phyloP scores from a whole-genome alignment of 2,113 vertebrate genomes.

The Vulpes vulpes region DNA sequence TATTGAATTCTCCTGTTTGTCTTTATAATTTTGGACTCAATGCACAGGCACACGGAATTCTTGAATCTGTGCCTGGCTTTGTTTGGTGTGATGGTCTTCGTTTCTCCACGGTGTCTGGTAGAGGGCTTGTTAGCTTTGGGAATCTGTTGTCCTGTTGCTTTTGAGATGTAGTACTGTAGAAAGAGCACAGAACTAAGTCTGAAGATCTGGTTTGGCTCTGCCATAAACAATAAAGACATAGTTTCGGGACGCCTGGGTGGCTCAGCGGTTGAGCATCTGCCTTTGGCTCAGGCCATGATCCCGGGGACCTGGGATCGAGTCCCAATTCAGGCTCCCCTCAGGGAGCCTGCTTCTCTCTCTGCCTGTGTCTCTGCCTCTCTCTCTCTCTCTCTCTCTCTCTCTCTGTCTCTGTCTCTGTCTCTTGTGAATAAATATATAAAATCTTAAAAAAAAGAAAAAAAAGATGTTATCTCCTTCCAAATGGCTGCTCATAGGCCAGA shows the following conservation, averaged over 20 bases:
- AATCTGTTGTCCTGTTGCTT: background rate
- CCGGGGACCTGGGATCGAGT: too few species aligned
- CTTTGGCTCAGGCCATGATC: too few species aligned
- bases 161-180: background rate
- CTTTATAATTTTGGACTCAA: background rate
- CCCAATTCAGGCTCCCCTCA: too few species aligned
- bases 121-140: background rate
- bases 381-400: too few species aligned
- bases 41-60: background rate
- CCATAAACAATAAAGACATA: too few species aligned
- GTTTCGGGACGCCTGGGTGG: background rate
- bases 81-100: background rate
- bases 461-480: background rate
- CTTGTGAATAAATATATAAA: too few species aligned
- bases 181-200: background rate
- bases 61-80: background rate
- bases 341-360: too few species aligned
- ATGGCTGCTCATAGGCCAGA: accelerated
- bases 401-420: too few species aligned
- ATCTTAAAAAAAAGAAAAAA: too few species aligned
- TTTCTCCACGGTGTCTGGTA: background rate
- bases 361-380: too few species aligned
- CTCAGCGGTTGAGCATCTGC: too few species aligned
- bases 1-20: background rate
- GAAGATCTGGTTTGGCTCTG: background rate